Evolutionary conservation across 37 sponge, comb jelly and placozoan genomes (phyloP), one percentile per base, ranked within the genome.

Genomic region (Oscarella lobularis): DNA sequence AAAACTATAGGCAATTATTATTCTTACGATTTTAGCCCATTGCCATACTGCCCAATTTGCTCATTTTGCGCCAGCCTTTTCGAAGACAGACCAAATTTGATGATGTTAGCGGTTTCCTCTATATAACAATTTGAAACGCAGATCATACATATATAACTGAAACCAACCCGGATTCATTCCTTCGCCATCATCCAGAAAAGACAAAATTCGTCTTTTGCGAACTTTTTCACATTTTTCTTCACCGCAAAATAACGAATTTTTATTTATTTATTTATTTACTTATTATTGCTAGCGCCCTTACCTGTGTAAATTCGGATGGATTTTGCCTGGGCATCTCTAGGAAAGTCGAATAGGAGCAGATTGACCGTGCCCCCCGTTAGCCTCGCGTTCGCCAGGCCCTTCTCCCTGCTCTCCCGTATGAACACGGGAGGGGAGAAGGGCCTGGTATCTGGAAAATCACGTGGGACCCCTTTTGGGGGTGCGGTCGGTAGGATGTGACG

Each of bases 1-100:
- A 48, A 48, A 48, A 48, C 60, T 27, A 48, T 9, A 48, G 20
- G 60, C 9, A 9, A 20, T 48, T 48, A 29, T 32, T 5, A 5
- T 29, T 4, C 71, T 30, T 68, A 68, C 71, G 81, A 80, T 60
- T 80, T 80, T 31, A 80, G 66, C 2, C 81, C 81, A 74, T 80
- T 80, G 2, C 81, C 81, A 80, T 80, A 80, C 66, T 80, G 81
- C 2, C 81, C 81, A 41, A 80, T 80, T 60, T 60, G 41, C n/a
- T 80, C 41, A 30, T 74, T 41, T 20, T 80, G 74, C 6, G 41
- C 74, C 27, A 38, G 31, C 37, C 73, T 73, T 31, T 80, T 80
- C 4, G 41, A 38, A 2, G 81, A 80, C 3, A 55, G 38, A 1
- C 81, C 81, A 40, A 80, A 80, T 39, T 39, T 73, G 55, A 80